A percentile compares a stretch with the other conserved stretches of the same genome.
Evolutionary conservation across 2,113 vertebrate genomes (phyloP).

Genomic region (Calidris pugnax): DNA sequence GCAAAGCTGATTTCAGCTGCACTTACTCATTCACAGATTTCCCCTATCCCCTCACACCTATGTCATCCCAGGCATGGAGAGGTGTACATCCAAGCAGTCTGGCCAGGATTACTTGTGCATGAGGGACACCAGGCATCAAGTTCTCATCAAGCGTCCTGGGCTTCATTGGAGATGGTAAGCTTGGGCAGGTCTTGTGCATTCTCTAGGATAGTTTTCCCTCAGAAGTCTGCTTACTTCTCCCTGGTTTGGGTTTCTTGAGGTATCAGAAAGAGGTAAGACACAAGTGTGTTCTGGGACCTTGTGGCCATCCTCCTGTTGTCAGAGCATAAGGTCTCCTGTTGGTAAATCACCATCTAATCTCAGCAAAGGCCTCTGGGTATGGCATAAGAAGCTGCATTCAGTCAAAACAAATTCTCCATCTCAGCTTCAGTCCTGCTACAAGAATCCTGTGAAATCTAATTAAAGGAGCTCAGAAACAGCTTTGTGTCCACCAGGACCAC

Average conservation of each 20-base stretch:
- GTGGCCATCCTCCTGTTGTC: neutral
- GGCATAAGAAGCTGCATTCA: neutral
- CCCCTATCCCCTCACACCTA: neutral
- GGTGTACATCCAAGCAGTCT: neutral
- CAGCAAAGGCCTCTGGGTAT: neutral
- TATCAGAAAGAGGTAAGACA: neutral
- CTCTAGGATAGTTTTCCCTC: neutral
- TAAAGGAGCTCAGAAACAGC: neutral
- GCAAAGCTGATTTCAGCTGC: neutral
- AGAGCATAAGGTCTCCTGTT: neutral
- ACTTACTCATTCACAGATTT: neutral
- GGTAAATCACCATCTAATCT: neutral
- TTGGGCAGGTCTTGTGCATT: neutral
- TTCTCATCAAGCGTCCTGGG: neutral
- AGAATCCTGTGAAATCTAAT: neutral
- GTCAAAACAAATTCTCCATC: neutral
- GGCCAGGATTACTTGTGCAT: neutral
- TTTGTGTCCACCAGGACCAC: neutral
- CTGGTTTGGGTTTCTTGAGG: neutral
- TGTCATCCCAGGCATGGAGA: fast-evolving
- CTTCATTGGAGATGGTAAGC: neutral
- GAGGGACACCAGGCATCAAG: neutral
- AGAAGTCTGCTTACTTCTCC: neutral
- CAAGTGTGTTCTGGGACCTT: neutral
- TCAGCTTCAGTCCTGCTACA: neutral